Percentiles rank a stretch among this genome's conserved stretches.
phyloP scores from a whole-genome alignment of 35 echinoderm and acorn worm genomes.

The Nesometra sesokonis region DNA sequence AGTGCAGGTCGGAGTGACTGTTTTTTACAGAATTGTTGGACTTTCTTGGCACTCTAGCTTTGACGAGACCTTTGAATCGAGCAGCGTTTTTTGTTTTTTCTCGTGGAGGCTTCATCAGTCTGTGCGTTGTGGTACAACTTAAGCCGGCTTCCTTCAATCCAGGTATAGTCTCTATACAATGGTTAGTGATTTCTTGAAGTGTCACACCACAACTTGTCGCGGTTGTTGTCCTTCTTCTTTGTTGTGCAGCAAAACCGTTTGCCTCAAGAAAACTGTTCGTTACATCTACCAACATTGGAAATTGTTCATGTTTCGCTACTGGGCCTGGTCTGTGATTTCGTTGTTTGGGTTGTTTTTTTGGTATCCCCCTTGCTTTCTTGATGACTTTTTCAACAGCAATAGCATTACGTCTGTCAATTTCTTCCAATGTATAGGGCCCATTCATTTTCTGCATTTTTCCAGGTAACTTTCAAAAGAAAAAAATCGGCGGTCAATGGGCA shows the following conservation, averaged over 20 bases:
- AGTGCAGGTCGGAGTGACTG: background rate
- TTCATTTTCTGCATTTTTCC: too few species aligned
- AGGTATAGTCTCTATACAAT: background rate
- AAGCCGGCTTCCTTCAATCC: background rate
- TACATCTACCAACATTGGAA: background rate
- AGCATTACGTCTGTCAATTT: too few species aligned
- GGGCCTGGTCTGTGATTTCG: background rate
- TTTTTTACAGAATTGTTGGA: background rate
- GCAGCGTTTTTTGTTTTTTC: background rate
- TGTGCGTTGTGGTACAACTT: background rate
- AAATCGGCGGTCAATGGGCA: too few species aligned
- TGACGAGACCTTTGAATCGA: background rate
- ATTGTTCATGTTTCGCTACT: background rate
- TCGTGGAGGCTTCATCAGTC: background rate
- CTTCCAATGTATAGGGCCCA: too few species aligned
- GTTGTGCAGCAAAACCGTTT: background rate
- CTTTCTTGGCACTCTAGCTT: constrained; percentile 9
- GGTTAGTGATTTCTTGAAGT: background rate
- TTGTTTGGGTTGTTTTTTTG: too few species aligned
- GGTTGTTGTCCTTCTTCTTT: background rate
- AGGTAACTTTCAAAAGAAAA: too few species aligned
- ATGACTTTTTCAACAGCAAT: too few species aligned
- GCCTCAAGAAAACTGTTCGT: background rate
- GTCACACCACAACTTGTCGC: background rate
- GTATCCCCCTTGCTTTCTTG: too few species aligned